A percentile compares a stretch with the other conserved stretches of the same genome.
phyloP scores from a whole-genome alignment of 2,888 invertebrate species.

The Litoditis marina region DNA sequence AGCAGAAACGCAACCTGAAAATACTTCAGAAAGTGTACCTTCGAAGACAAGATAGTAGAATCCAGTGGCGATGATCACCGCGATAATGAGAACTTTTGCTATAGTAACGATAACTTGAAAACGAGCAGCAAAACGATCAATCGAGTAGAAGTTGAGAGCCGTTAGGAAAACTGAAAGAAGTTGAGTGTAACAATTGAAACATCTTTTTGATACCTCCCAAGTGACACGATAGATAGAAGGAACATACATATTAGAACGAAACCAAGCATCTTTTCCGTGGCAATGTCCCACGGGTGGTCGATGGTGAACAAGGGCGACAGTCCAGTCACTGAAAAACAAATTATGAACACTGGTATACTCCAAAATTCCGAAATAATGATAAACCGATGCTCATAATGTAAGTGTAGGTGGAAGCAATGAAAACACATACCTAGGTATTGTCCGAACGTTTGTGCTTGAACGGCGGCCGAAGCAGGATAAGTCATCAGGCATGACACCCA shows the following conservation, averaged over 20 bases:
- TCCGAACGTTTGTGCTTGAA: slow-evolving; percentile 51
- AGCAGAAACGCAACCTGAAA: too few relatives aligned
- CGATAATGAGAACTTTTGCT: slow-evolving; percentile 43
- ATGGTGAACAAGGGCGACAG: slow-evolving; percentile 26
- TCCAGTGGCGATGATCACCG: slow-evolving; percentile 42
- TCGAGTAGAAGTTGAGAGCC: slow-evolving; percentile 41
- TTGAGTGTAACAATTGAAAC: not conserved
- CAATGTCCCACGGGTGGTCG: slow-evolving; percentile 20
- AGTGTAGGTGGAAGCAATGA: not conserved
- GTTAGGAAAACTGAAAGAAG: slow-evolving; percentile 42
- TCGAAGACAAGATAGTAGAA: slow-evolving; percentile 38
- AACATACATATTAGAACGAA: slow-evolving; percentile 26
- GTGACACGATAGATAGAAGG: not conserved
- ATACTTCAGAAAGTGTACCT: slow-evolving; percentile 21
- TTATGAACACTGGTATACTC: not conserved
- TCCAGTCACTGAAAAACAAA: slow-evolving; percentile 29
- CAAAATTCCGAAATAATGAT: not conserved
- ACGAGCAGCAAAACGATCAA: slow-evolving; percentile 41
- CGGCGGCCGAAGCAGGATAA: slow-evolving; percentile 49
- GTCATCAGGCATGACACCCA: slow-evolving; percentile 28
- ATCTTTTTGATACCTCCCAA: slow-evolving; percentile 1
- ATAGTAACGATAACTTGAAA: slow-evolving; percentile 46
- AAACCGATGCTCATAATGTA: not conserved
- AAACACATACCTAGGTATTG: slow-evolving; percentile 37
- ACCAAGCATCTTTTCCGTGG: slow-evolving; percentile 30